A percentile compares a stretch with the other conserved stretches of the same genome.
These are phyloP conservation scores for Eilema sororculum DNA, from an alignment of 2,888 invertebrate genomes.

Conservation along the genomic window DNA sequence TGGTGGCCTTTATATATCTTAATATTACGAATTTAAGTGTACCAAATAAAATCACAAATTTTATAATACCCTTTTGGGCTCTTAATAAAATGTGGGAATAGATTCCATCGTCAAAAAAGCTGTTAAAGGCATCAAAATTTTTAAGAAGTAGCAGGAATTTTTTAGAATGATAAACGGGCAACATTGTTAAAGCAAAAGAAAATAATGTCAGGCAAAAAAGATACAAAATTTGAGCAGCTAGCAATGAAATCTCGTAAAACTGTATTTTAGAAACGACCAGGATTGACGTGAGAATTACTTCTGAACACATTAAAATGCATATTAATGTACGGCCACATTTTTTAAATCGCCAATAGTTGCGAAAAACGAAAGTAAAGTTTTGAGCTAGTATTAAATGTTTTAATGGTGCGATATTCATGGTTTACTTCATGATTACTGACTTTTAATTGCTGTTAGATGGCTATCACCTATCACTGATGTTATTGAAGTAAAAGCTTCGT, in stretches of 20 bases:
- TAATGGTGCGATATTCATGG: slow-evolving; percentile 41
- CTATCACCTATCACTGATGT: not conserved
- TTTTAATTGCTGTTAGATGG: not conserved
- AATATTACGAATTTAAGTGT: not conserved
- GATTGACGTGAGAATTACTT: slow-evolving; percentile 3
- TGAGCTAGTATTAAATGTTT: slow-evolving; percentile 42
- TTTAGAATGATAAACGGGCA: slow-evolving; percentile 23
- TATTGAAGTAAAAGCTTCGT: not conserved
- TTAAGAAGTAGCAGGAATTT: slow-evolving; percentile 25
- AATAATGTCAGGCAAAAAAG: slow-evolving; percentile 23
- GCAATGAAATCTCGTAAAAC: not conserved
- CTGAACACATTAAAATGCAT: slow-evolving; percentile 24
- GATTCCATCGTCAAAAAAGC: slow-evolving; percentile 15
- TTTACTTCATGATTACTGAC: not conserved
- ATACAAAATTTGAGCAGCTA: slow-evolving; percentile 9
- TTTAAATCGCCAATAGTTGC: slow-evolving; percentile 42
- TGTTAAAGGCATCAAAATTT: slow-evolving; percentile 38
- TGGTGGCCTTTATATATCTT: not conserved
- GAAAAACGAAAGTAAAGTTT: slow-evolving; percentile 46
- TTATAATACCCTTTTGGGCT: slow-evolving; percentile 20
- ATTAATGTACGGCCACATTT: slow-evolving; percentile 30
- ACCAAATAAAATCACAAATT: slow-evolving; percentile 1
- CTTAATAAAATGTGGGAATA: slow-evolving; percentile 26
- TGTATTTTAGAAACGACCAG: not conserved
- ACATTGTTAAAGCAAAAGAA: slow-evolving; percentile 21